Evolutionary conservation across 2,113 vertebrate species (phyloP), one percentile per base, ranked within the genome.

Genomic region (Charadrius vociferus): DNA sequence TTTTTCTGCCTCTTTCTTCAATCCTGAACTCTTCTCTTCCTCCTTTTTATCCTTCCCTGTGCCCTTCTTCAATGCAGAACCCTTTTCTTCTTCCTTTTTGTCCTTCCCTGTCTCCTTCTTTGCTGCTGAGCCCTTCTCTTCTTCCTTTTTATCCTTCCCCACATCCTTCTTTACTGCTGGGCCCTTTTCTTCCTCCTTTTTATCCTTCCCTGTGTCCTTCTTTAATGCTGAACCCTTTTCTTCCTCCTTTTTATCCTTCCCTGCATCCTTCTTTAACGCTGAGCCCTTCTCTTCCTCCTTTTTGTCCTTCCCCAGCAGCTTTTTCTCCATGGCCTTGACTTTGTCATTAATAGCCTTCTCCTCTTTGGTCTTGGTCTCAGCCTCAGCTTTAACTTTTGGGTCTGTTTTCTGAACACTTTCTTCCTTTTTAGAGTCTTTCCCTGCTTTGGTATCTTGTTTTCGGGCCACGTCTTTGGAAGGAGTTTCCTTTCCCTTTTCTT

Each of bases 241-340:
- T 37, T 98, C 98, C 14, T 75, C 86, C 92, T 97, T 96, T 92
- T 96, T 96, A 13, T 92, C 81, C 61, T 96, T 92, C 34, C 45
- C 79, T 3, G 4, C 7, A 21, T 97, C 97, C 11, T 90, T 86
- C 32, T 86, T 93, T 43, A 39, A 7, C 0, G 41, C 90, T 20
- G 91, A n/a, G 32, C 41, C 82, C 71, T 83, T 92, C 34, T 94
- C 83, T 45, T 96, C 72, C 49, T 95, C 97, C 66, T 75, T 80
- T 74, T 94, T 97, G 3, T 98, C 97, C 68, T 93, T 98, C 74
- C 96, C 98, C 12, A 95, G 81, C 62, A 98, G 93, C 30, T 98
- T 98, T 95, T 92, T 98, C 67, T 98, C 98, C 93, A 98, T 97
- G 73, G 97, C 93, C 65, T 98, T 97, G 34, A 98, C 97, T 83